A percentile compares a stretch with the other conserved stretches of the same genome.
phyloP scores from a whole-genome alignment of 2,888 invertebrate genomes.

The Agapostemon virescens region DNA sequence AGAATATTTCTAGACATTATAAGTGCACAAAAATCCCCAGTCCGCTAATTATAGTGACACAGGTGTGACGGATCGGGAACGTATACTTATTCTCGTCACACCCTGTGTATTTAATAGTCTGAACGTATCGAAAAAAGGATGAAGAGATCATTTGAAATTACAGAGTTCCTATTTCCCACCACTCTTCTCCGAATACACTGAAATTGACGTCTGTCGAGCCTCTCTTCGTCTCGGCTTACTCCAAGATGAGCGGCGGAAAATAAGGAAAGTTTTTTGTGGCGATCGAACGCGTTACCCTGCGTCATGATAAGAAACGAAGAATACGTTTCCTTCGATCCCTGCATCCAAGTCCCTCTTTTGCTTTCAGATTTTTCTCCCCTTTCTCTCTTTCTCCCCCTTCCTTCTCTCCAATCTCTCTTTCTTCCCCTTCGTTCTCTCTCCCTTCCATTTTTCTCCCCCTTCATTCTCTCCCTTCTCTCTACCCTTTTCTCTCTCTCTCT shows the following conservation, averaged over 20 bases:
- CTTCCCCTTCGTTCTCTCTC: too few species aligned
- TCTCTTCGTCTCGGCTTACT: neutral
- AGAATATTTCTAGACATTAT: neutral
- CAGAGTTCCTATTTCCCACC: constrained; percentile 10
- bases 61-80: neutral
- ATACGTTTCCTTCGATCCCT: constrained; percentile 34
- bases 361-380: constrained; percentile 8
- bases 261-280: constrained; percentile 62
- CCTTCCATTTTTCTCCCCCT: too few species aligned
- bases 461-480: too few species aligned
- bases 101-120: constrained; percentile 10
- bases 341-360: constrained; percentile 6
- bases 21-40: neutral
- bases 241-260: constrained; percentile 54
- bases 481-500: too few species aligned
- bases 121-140: neutral
- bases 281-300: constrained; percentile 52
- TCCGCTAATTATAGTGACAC: neutral
- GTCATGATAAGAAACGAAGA: constrained; percentile 52
- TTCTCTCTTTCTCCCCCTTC: neutral
- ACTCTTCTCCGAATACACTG: constrained; percentile 29
- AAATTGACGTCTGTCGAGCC: constrained; percentile 52
- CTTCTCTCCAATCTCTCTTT: too few species aligned
- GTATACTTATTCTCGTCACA: neutral
- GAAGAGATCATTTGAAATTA: constrained; percentile 10